These are phyloP conservation scores for Lymantria dispar DNA, from an alignment of 2,888 invertebrate species.

Conservation along the genomic window DNA sequence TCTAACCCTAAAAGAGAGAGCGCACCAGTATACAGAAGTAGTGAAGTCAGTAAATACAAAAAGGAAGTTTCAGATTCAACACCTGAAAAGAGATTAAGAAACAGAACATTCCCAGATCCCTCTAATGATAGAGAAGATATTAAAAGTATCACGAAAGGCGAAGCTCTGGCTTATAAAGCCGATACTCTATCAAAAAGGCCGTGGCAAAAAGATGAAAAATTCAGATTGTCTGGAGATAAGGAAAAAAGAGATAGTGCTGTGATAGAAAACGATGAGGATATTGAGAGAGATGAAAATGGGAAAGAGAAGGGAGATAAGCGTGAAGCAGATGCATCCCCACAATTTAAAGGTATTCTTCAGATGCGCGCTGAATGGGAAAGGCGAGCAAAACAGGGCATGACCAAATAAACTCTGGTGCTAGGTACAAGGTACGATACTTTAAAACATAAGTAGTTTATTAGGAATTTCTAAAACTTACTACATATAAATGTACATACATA, in stretches of 20 bases:
- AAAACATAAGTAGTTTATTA: constrained; percentile 5
- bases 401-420: constrained; percentile 80
- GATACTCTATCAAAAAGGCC: constrained; percentile 71
- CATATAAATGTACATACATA: constrained; percentile 6
- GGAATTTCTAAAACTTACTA: constrained; percentile 3
- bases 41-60: constrained; percentile 73
- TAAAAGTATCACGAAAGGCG: constrained; percentile 65
- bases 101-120: constrained; percentile 76
- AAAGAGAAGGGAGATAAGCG: constrained; percentile 55
- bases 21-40: constrained; percentile 60
- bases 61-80: constrained; percentile 79
- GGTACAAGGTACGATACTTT: constrained; percentile 45
- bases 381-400: constrained; percentile 87
- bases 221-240: constrained; percentile 58
- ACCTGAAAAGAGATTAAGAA: constrained; percentile 73
- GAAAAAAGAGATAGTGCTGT: constrained; percentile 69
- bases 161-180: constrained; percentile 68
- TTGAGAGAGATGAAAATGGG: constrained; percentile 54
- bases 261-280: constrained; percentile 65
- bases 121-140: constrained; percentile 75
- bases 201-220: constrained; percentile 69
- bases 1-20: constrained; percentile 68
- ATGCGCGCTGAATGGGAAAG: constrained; percentile 90
- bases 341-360: constrained; percentile 88
- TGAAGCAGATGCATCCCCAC: constrained; percentile 72